phyloP scores from a whole-genome alignment of 2,113 vertebrate genomes.

The Paramormyrops kingsleyae region DNA sequence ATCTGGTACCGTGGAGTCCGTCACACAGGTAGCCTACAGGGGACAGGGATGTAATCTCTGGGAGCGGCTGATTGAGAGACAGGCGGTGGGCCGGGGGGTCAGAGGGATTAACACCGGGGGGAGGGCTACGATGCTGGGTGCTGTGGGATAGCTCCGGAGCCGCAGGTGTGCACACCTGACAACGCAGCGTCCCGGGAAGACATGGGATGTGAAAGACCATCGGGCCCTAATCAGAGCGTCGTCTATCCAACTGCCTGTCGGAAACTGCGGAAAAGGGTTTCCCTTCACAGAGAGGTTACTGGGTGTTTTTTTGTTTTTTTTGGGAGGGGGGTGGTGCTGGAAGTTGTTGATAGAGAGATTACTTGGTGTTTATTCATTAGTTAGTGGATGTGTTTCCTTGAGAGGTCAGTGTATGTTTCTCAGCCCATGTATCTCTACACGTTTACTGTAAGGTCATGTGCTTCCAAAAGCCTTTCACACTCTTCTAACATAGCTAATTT shows the following conservation, averaged over 20 bases:
- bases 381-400: background rate
- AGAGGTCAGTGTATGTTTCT: background rate
- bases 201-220: background rate
- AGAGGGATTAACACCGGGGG: slow-evolving; percentile 21
- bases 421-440: background rate
- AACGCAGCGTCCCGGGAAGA: slow-evolving; percentile 8
- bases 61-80: slow-evolving; percentile 14
- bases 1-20: background rate
- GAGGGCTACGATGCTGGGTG: slow-evolving; percentile 7
- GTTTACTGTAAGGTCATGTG: background rate
- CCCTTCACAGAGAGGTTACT: background rate
- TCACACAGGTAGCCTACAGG: background rate
- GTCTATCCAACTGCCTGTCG: background rate
- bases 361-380: background rate
- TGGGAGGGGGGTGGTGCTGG: background rate
- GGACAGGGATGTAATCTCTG: slow-evolving; percentile 22
- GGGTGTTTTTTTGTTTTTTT: background rate
- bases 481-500: background rate
- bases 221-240: background rate
- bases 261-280: background rate
- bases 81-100: slow-evolving; percentile 16
- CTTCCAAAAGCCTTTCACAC: background rate
- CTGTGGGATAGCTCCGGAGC: slow-evolving; percentile 11
- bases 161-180: slow-evolving; percentile 15
- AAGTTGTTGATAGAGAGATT: background rate